phyloP scores from a whole-genome alignment of 2,888 invertebrate genomes.

The Ornithoptera priamus region DNA sequence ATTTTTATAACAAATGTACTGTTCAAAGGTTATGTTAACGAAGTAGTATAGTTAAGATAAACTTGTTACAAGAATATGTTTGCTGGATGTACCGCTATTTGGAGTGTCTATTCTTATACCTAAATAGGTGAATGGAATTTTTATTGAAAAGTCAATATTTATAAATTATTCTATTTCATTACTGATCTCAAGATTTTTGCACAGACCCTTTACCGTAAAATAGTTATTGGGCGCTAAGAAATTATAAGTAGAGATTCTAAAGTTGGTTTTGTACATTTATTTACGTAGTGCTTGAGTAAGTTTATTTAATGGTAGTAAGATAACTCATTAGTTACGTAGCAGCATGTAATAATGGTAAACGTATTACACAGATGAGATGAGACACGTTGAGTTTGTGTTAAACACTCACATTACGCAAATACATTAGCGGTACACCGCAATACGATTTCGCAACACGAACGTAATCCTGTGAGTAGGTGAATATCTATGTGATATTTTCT shows the following conservation, averaged over 20 bases:
- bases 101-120: no score
- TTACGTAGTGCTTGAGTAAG: not conserved
- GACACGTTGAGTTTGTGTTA: not conserved
- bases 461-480: not conserved
- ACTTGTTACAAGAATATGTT: no score
- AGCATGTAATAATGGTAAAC: conserved; percentile 1
- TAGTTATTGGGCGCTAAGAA: not conserved
- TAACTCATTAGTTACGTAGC: not conserved
- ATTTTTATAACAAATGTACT: no score
- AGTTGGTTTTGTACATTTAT: no score
- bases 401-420: conserved; percentile 7
- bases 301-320: not conserved
- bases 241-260: not conserved
- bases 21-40: no score
- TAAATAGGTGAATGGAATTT: no score
- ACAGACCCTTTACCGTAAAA: not conserved
- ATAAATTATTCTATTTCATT: not conserved
- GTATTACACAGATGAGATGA: conserved; percentile 1
- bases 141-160: no score
- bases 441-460: conserved; percentile 6
- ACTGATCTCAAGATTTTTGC: not conserved
- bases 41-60: no score
- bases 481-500: not conserved
- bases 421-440: conserved; percentile 5
- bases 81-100: no score